A percentile compares a stretch with the other conserved stretches of the same genome.
phyloP scores from a whole-genome alignment of 2,888 invertebrate species.

The Sinotaia quadrata region DNA sequence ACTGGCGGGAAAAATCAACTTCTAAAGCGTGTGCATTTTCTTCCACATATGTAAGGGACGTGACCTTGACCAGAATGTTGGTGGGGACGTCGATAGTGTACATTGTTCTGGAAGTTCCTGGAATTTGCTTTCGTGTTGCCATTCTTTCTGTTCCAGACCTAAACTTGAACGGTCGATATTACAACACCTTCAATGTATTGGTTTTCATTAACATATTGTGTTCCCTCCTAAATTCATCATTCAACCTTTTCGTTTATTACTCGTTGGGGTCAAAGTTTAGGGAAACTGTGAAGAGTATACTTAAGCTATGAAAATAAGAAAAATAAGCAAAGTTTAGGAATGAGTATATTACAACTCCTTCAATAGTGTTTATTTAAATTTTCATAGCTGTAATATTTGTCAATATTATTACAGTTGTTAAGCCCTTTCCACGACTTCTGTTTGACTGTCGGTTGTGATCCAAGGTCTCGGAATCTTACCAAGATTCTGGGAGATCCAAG shows the following conservation, averaged over 20 bases:
- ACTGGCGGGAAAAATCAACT: neutral
- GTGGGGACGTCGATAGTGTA: constrained; percentile 12
- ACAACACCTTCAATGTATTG: neutral
- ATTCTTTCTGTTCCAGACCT: neutral
- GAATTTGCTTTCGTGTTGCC: neutral
- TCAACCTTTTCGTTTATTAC: constrained; percentile 8
- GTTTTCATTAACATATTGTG: neutral
- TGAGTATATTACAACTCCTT: too few relatives aligned
- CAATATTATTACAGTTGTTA: too few relatives aligned
- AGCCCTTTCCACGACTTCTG: too few relatives aligned
- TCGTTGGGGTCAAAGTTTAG: neutral
- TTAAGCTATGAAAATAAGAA: too few relatives aligned
- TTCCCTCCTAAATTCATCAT: neutral
- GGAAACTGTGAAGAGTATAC: neutral
- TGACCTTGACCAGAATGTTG: constrained; percentile 19
- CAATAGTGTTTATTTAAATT: too few relatives aligned
- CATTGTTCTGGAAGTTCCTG: neutral
- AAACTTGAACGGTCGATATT: neutral
- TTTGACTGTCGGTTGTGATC: too few relatives aligned
- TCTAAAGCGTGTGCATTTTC: too few relatives aligned
- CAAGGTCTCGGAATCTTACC: too few relatives aligned
- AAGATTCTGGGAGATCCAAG: too few relatives aligned
- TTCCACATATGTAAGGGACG: neutral
- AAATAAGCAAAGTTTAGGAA: too few relatives aligned
- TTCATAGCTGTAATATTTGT: too few relatives aligned